Evolutionary conservation across 2,888 invertebrate genomes (phyloP).

Genomic region (Dryadula phaetusa): DNA sequence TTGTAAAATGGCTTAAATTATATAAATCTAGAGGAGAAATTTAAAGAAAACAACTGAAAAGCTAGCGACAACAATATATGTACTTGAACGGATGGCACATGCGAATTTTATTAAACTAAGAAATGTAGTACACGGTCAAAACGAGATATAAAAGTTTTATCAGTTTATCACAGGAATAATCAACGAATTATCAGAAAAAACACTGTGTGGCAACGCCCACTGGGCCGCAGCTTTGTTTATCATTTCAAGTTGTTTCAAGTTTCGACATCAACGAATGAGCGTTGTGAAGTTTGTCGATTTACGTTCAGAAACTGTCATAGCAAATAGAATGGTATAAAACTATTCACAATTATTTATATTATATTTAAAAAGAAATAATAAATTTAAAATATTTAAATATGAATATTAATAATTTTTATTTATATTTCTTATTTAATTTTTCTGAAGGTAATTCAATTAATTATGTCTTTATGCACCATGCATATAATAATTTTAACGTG

Average conservation of each 20-base stretch:
- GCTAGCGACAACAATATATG: slow-evolving; percentile 30
- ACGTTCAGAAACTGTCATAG: slow-evolving; percentile 36
- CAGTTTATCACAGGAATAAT: slow-evolving; percentile 59
- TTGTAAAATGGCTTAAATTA: neutral
- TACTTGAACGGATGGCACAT: slow-evolving; percentile 28
- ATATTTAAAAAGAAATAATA: neutral
- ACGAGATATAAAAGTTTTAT: slow-evolving; percentile 59
- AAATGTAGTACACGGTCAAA: slow-evolving; percentile 64
- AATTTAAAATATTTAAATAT: neutral
- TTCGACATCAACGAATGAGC: slow-evolving; percentile 43
- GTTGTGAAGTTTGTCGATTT: slow-evolving; percentile 26
- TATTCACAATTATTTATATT: neutral
- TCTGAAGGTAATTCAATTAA: too few species aligned
- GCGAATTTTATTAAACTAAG: slow-evolving; percentile 40
- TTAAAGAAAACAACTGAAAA: slow-evolving; percentile 12
- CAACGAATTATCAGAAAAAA: slow-evolving; percentile 67
- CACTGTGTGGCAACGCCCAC: slow-evolving; percentile 73
- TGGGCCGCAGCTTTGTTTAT: slow-evolving; percentile 67
- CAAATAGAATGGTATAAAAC: neutral
- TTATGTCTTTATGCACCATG: too few species aligned
- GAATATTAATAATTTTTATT: too few species aligned
- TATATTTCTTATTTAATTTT: too few species aligned
- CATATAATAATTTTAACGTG: too few species aligned
- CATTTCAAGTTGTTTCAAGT: slow-evolving; percentile 47
- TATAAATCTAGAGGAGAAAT: neutral